phyloP scores from a whole-genome alignment of 2,113 vertebrate genomes.

The Ciconia boyciana region DNA sequence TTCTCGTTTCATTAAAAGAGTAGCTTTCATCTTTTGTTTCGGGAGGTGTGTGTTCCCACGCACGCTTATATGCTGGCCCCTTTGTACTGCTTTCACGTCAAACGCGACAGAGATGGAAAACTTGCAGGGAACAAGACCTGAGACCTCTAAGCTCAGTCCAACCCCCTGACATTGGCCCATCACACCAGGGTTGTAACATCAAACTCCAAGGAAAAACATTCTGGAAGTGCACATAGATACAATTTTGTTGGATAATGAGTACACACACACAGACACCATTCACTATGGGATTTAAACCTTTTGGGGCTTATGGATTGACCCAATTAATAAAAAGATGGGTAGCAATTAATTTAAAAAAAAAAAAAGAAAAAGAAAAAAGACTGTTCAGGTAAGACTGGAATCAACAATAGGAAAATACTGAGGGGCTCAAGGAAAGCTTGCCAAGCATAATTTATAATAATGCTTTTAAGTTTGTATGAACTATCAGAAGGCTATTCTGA shows the following conservation, averaged over 20 bases:
- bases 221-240: not conserved
- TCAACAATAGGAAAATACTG: not conserved
- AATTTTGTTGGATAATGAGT: not conserved
- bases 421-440: not conserved
- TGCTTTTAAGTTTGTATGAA: not conserved
- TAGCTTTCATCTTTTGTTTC: not conserved
- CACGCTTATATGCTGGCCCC: fast-evolving
- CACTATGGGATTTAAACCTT: not conserved
- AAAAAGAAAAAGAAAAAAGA: not conserved
- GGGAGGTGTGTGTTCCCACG: not conserved
- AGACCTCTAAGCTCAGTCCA: not conserved
- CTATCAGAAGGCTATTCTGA: not conserved
- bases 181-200: fast-evolving
- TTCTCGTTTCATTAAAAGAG: conserved; percentile 33
- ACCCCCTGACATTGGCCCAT: not conserved
- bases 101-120: not conserved
- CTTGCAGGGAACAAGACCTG: not conserved
- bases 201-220: not conserved
- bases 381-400: not conserved
- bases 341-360: not conserved
- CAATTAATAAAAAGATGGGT: not conserved
- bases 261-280: not conserved
- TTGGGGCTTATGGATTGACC: not conserved
- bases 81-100: not conserved
- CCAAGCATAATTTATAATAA: not conserved